Percentiles rank a stretch among this genome's conserved stretches.
phyloP scores from a whole-genome alignment of 2,888 invertebrate genomes.

The Athripsodes cinereus region DNA sequence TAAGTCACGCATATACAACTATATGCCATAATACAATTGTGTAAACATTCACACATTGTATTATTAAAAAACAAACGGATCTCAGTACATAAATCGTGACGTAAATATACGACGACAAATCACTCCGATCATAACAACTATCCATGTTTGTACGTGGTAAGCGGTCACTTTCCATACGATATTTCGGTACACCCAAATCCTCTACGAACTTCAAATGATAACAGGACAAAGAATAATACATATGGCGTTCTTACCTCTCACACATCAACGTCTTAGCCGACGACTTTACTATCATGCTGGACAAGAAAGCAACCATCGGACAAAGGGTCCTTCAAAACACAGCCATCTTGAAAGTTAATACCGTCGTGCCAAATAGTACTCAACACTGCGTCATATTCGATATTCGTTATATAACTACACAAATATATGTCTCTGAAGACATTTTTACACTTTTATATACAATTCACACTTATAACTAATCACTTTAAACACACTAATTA shows the following conservation, averaged over 20 bases:
- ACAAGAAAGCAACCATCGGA: constrained; percentile 54
- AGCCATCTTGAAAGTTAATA: constrained; percentile 60
- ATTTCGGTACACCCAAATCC: too few relatives aligned
- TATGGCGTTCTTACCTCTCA: constrained; percentile 49
- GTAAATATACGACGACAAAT: background rate
- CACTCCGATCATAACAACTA: constrained; percentile 14
- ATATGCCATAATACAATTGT: background rate
- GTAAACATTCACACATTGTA: background rate
- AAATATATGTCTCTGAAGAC: constrained; percentile 42
- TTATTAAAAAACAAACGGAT: background rate
- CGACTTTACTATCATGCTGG: constrained; percentile 64
- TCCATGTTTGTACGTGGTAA: background rate
- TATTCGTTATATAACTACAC: constrained; percentile 24
- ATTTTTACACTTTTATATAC: constrained; percentile 43
- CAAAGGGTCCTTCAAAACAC: constrained; percentile 65
- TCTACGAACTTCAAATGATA: background rate
- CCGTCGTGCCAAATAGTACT: constrained; percentile 20
- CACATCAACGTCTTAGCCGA: constrained; percentile 56
- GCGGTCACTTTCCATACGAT: background rate
- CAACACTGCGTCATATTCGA: constrained; percentile 21
- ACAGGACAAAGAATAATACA: background rate
- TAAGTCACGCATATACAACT: background rate
- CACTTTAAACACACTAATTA: constrained; percentile 47
- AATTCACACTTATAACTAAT: constrained; percentile 50
- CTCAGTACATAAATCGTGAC: background rate